Conservation (phyloP, 2,888 invertebrate genomes). For the Helicoverpa assulta region DNA sequence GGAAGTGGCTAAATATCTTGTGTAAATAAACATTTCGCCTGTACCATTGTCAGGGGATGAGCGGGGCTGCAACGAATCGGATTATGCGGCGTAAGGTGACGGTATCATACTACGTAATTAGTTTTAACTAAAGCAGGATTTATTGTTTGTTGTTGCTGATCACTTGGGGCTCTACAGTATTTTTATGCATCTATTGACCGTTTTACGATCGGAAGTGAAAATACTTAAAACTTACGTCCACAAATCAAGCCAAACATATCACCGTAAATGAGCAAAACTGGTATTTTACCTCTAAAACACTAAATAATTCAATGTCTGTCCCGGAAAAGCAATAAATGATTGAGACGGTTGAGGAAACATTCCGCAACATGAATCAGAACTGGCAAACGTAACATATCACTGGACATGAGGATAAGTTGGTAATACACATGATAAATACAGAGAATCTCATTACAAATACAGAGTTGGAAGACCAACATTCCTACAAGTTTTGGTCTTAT, state of each 20-base stretch:
- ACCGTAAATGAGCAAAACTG: constrained; percentile 24
- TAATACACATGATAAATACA: constrained; percentile 21
- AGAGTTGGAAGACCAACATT: constrained; percentile 27
- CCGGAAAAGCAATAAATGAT: constrained; percentile 25
- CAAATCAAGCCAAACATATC: constrained; percentile 20
- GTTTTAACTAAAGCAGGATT: constrained; percentile 75
- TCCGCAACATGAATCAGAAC: constrained; percentile 41
- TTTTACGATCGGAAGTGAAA: too few species aligned
- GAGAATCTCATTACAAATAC: constrained; percentile 14
- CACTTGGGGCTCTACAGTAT: constrained; percentile 6
- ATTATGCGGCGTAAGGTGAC: constrained; percentile 84
- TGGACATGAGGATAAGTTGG: constrained; percentile 4
- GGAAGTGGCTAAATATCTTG: constrained; percentile 90
- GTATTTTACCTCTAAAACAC: constrained; percentile 44
- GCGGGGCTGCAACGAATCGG: constrained; percentile 83
- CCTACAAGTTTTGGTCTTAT: constrained; percentile 48
- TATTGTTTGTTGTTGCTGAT: constrained; percentile 62
- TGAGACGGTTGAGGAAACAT: constrained; percentile 39
- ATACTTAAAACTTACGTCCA: too few species aligned
- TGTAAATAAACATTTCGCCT: constrained; percentile 89
- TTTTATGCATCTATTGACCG: not conserved
- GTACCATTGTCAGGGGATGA: constrained; percentile 85
- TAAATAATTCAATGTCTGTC: constrained; percentile 44
- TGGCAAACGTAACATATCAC: constrained; percentile 34
- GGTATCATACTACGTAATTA: constrained; percentile 81